A percentile compares a stretch with the other conserved stretches of the same genome.
phyloP scores from a whole-genome alignment of 2,113 vertebrate species.

The Siniperca knerii region DNA sequence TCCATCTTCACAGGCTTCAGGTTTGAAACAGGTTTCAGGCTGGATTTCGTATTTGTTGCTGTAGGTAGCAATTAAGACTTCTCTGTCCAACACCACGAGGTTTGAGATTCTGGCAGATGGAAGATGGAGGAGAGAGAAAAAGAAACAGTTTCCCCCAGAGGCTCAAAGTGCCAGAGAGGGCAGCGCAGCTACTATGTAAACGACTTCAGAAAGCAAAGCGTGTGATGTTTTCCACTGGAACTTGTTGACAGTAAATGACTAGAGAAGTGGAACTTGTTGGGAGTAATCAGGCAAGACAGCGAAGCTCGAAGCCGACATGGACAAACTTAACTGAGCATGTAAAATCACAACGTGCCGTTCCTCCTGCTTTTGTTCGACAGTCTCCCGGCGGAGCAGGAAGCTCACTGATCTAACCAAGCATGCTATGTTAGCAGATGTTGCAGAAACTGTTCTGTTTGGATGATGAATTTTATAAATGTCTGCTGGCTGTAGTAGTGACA shows the following conservation, averaged over 20 bases:
- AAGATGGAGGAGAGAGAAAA: background rate
- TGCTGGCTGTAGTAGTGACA: slow-evolving; percentile 26
- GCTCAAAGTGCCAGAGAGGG: background rate
- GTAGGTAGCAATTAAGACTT: no score
- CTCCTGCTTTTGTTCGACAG: slow-evolving; percentile 35
- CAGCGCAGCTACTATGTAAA: slow-evolving; percentile 44
- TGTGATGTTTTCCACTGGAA: slow-evolving; percentile 38
- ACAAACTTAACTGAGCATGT: slow-evolving; percentile 64
- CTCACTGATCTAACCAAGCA: slow-evolving; percentile 39
- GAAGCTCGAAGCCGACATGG: slow-evolving; percentile 48
- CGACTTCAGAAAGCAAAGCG: slow-evolving; percentile 46
- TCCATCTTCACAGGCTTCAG: background rate
- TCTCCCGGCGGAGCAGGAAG: slow-evolving; percentile 33
- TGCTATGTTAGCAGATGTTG: slow-evolving; percentile 41
- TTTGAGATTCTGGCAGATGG: no score
- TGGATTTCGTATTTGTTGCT: no score
- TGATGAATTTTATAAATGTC: slow-evolving; percentile 17
- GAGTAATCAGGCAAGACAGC: slow-evolving; percentile 66
- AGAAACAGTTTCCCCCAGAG: background rate
- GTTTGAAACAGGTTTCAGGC: no score
- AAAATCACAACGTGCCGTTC: slow-evolving; percentile 26
- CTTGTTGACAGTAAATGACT: slow-evolving; percentile 49
- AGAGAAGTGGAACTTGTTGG: slow-evolving; percentile 68
- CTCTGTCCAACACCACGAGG: no score
- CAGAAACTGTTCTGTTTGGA: background rate